phyloP scores from a whole-genome alignment of 2,888 invertebrate genomes.

The Phrixothrix hirtus region DNA sequence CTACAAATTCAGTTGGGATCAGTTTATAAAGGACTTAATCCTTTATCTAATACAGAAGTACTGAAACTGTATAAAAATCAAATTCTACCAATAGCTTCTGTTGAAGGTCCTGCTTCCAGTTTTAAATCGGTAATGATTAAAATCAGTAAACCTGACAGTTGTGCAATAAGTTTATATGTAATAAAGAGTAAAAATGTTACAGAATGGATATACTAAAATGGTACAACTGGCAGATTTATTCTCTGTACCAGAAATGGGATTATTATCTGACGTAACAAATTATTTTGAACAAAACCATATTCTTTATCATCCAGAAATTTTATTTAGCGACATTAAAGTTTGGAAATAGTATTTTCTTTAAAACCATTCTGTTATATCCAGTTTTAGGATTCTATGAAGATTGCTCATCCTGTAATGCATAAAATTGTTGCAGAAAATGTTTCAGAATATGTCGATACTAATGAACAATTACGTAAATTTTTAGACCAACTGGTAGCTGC shows the following conservation, averaged over 20 bases:
- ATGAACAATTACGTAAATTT: constrained; percentile 71
- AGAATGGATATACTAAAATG: constrained; percentile 74
- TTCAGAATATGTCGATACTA: constrained; percentile 76
- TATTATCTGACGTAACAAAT: constrained; percentile 91
- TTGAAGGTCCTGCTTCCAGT: no score
- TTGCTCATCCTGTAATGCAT: constrained; percentile 88
- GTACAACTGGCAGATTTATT: constrained; percentile 95
- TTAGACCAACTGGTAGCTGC: constrained; percentile 73
- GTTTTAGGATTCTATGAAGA: constrained; percentile 80
- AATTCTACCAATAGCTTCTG: constrained; percentile 84
- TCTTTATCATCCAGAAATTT: constrained; percentile 92
- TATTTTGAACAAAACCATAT: constrained; percentile 88
- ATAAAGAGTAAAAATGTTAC: constrained; percentile 46
- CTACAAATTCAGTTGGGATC: constrained; percentile 95
- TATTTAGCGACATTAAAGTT: constrained; percentile 64
- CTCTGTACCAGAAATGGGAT: constrained; percentile 94
- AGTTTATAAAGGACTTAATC: constrained; percentile 84
- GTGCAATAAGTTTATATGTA: constrained; percentile 6
- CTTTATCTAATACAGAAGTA: constrained; percentile 83
- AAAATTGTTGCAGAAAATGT: constrained; percentile 82
- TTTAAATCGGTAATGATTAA: constrained; percentile 64
- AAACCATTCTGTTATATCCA: no score
- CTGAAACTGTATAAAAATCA: constrained; percentile 81
- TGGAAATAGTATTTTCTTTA: no score
- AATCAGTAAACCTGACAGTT: no score